These are phyloP conservation scores for Papilio polytes DNA, from an alignment of 1,140 invertebrate genomes.

Conservation along the genomic window DNA sequence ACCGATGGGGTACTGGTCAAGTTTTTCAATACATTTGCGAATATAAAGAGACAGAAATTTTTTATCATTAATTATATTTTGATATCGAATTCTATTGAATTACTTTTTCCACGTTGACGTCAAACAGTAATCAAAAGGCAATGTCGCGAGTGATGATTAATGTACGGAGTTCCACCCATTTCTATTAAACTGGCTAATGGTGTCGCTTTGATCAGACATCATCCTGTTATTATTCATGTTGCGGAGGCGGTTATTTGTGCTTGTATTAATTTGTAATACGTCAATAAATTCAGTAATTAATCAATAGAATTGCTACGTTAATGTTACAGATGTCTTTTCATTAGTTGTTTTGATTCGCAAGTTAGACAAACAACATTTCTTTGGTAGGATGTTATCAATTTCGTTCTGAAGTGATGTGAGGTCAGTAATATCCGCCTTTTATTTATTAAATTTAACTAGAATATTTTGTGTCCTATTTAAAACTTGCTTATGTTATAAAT, in stretches of 20 bases:
- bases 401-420: too few relatives aligned
- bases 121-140: constrained; percentile 36
- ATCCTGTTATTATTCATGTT: constrained; percentile 34
- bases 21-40: neutral
- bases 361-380: neutral
- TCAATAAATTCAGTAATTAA: constrained; percentile 1
- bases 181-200: constrained; percentile 38
- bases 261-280: constrained; percentile 23
- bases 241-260: constrained; percentile 2
- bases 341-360: neutral
- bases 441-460: too few relatives aligned
- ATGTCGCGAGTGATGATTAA: constrained; percentile 39
- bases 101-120: constrained; percentile 26
- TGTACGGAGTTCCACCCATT: constrained; percentile 36
- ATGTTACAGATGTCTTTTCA: neutral
- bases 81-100: constrained; percentile 2
- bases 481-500: neutral
- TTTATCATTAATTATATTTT: constrained; percentile 11
- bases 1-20: too few relatives aligned
- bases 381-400: too few relatives aligned
- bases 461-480: too few relatives aligned
- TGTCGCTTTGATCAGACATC: constrained; percentile 34
- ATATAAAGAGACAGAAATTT: neutral
- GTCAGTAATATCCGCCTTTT: too few relatives aligned
- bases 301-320: neutral